phyloP scores from a whole-genome alignment of 1,140 invertebrate species.

The Asbolus verrucosus region DNA sequence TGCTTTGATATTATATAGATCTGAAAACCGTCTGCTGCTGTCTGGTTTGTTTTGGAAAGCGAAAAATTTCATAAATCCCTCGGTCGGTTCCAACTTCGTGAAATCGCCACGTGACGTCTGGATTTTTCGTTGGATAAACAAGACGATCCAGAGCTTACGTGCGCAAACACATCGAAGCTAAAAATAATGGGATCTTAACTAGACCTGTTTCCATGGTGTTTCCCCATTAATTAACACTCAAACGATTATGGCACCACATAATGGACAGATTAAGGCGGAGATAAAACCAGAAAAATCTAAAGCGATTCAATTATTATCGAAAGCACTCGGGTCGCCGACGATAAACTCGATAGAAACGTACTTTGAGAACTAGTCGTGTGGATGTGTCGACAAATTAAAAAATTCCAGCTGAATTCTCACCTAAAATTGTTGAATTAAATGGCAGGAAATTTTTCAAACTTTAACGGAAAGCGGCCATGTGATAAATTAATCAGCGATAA shows the following conservation, averaged over 20 bases:
- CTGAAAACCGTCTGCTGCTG: too few relatives aligned
- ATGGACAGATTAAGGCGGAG: conserved; percentile 17
- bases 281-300: conserved; percentile 9
- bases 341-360: conserved; percentile 11
- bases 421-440: too few relatives aligned
- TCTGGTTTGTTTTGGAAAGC: not conserved
- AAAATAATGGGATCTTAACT: not conserved
- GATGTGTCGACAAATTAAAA: too few relatives aligned
- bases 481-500: too few relatives aligned
- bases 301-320: conserved; percentile 22
- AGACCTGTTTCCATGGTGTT: too few relatives aligned
- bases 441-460: too few relatives aligned
- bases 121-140: too few relatives aligned
- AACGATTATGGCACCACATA: conserved; percentile 15
- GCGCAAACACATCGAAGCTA: conserved; percentile 4
- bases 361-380: too few relatives aligned
- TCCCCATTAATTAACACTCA: conserved; percentile 19
- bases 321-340: not conserved
- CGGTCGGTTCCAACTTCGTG: conserved; percentile 11
- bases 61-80: conserved; percentile 19
- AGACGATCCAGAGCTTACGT: conserved; percentile 24
- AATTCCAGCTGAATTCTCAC: too few relatives aligned
- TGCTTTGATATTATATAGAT: too few relatives aligned
- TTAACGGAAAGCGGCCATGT: too few relatives aligned
- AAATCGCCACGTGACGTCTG: too few relatives aligned